Conservation (phyloP, 2,888 invertebrate genomes). For the Cataglyphis rosenhaueri region DNA sequence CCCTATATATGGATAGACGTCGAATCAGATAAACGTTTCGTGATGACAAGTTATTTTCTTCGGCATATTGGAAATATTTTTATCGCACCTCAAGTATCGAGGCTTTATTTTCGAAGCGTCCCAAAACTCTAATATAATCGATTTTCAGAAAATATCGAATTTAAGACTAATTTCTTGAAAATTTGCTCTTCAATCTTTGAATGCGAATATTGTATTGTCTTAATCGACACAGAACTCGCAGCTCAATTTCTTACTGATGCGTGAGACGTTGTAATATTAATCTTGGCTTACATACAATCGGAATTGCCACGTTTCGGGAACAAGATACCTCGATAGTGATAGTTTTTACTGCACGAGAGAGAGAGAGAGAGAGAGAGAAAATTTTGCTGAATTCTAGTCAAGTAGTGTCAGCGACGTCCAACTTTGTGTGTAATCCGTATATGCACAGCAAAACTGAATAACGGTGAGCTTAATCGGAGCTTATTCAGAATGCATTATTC, state of each 20-base stretch:
- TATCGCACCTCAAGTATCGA: neutral
- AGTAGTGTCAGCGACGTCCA: conserved; percentile 21
- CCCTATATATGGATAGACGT: neutral
- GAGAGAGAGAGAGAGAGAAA: conserved; percentile 6
- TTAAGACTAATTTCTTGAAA: neutral
- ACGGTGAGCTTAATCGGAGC: conserved; percentile 32
- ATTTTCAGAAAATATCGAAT: neutral
- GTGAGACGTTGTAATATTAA: conserved; percentile 15
- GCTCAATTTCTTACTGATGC: conserved; percentile 36
- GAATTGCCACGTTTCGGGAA: conserved; percentile 32
- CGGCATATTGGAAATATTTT: neutral
- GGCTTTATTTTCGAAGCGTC: neutral
- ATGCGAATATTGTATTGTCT: neutral
- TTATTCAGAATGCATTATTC: conserved; percentile 38
- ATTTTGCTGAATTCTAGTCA: neutral
- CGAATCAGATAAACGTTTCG: neutral
- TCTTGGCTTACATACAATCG: neutral
- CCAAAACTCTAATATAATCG: neutral
- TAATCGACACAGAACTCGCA: neutral
- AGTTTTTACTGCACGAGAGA: conserved; percentile 3
- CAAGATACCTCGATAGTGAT: conserved; percentile 35
- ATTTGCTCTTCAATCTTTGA: neutral
- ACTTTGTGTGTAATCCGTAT: conserved; percentile 7
- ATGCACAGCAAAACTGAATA: neutral
- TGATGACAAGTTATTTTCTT: neutral